Conservation (phyloP, 2,888 invertebrate species). For the Cataglyphis livida region DNA sequence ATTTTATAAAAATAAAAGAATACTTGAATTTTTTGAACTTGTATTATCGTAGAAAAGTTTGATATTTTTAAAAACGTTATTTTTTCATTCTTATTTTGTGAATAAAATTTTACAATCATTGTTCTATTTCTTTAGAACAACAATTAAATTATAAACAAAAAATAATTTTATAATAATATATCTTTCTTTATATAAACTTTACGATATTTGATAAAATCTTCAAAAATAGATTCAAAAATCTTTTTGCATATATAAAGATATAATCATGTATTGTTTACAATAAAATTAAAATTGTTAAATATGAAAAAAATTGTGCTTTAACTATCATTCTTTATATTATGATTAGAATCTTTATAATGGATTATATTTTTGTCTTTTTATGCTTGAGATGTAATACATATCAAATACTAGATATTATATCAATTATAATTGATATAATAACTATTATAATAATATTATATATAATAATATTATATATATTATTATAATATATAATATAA, state of each 20-base stretch:
- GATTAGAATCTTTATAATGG: neutral
- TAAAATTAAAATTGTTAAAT: neutral
- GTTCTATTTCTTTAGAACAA: neutral
- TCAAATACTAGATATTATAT: neutral
- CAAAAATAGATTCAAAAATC: neutral
- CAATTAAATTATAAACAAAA: neutral
- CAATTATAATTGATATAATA: neutral
- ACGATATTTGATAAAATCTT: neutral
- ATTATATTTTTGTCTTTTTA: neutral
- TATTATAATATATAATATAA: neutral
- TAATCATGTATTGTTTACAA: neutral
- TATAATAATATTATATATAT: no score
- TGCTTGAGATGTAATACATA: neutral
- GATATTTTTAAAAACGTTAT: neutral
- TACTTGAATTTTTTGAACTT: no score
- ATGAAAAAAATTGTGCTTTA: neutral
- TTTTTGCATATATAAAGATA: neutral
- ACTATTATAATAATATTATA: no score
- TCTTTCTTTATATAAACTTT: neutral
- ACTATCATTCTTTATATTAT: neutral
- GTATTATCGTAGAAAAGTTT: no score
- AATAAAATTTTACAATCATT: neutral
- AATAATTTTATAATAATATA: neutral
- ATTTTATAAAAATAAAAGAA: neutral
- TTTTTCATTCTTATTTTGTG: neutral